These are phyloP conservation scores for Oryzias woworae DNA, from an alignment of 2,113 vertebrate species.

Conservation along the genomic window DNA sequence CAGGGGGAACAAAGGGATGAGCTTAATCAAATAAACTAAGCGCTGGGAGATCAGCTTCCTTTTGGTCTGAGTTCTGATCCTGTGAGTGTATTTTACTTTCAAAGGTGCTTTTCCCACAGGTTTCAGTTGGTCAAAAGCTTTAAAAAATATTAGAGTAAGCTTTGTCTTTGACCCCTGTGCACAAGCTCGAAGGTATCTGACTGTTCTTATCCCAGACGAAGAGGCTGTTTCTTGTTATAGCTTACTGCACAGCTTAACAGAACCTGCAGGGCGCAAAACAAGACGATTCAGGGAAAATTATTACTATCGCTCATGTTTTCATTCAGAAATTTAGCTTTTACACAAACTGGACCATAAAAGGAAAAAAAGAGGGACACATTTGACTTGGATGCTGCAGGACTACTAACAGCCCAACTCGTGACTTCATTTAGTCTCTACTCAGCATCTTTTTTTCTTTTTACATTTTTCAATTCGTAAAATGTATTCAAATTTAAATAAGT, in stretches of 20 bases:
- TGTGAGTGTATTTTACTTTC: slow-evolving; percentile 44
- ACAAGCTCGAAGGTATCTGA: slow-evolving; percentile 30
- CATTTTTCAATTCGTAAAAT: no score
- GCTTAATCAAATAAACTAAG: slow-evolving; percentile 62
- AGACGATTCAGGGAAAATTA: not conserved
- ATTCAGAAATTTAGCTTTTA: no score
- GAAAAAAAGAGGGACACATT: no score
- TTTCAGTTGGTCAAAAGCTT: slow-evolving; percentile 27
- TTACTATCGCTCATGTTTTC: no score
- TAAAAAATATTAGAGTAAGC: slow-evolving; percentile 42
- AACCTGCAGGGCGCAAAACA: not conserved
- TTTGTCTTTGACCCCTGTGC: slow-evolving; percentile 36
- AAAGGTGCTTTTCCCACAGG: slow-evolving; percentile 61
- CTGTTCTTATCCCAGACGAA: slow-evolving; percentile 42
- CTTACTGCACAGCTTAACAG: slow-evolving; percentile 7
- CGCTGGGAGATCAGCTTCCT: slow-evolving; percentile 38
- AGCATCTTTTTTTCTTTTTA: no score
- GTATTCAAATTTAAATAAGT: no score
- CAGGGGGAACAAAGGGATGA: slow-evolving; percentile 48
- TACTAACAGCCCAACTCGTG: no score
- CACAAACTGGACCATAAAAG: no score
- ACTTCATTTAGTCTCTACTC: no score
- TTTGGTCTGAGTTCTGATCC: slow-evolving; percentile 34
- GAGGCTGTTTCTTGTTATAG: slow-evolving; percentile 24
- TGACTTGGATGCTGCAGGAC: no score